Conservation (phyloP, 1,140 invertebrate species). For the Drosophila busckii region DNA sequence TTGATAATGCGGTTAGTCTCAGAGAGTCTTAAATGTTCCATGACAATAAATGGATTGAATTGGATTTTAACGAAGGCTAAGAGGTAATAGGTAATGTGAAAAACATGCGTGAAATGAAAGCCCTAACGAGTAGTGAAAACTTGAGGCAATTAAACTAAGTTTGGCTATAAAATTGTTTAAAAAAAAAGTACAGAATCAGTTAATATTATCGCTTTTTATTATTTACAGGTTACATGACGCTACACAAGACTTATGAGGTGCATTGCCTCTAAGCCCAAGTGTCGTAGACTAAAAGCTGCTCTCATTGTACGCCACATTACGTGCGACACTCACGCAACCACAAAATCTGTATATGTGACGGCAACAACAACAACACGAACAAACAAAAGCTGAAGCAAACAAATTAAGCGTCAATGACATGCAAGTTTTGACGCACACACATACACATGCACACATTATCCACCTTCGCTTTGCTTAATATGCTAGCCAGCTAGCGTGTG, state of each 20-base stretch:
- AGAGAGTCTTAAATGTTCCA: too few species aligned
- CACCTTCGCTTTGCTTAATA: background rate
- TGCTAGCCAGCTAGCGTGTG: constrained; percentile 29
- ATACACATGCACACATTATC: constrained; percentile 3
- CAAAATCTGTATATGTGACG: constrained; percentile 54
- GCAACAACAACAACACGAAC: constrained; percentile 4
- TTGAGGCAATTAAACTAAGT: too few species aligned
- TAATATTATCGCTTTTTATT: too few species aligned
- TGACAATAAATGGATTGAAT: too few species aligned
- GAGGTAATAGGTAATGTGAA: too few species aligned
- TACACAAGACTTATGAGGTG: background rate
- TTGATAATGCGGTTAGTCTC: too few species aligned
- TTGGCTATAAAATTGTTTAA: too few species aligned
- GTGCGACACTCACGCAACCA: constrained; percentile 39
- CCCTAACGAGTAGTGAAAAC: too few species aligned
- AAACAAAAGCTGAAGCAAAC: constrained; percentile 68
- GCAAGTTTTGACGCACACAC: constrained; percentile 54
- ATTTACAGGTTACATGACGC: too few species aligned
- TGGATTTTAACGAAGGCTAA: too few species aligned
- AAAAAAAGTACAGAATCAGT: too few species aligned
- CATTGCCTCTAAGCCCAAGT: constrained; percentile 6
- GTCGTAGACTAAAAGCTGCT: constrained; percentile 7
- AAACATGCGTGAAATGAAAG: too few species aligned
- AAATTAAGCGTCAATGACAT: constrained; percentile 73
- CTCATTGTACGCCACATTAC: constrained; percentile 39